These are phyloP conservation scores for Clamator glandarius DNA, from an alignment of 2,797 vertebrate genomes.

Conservation along the genomic window DNA sequence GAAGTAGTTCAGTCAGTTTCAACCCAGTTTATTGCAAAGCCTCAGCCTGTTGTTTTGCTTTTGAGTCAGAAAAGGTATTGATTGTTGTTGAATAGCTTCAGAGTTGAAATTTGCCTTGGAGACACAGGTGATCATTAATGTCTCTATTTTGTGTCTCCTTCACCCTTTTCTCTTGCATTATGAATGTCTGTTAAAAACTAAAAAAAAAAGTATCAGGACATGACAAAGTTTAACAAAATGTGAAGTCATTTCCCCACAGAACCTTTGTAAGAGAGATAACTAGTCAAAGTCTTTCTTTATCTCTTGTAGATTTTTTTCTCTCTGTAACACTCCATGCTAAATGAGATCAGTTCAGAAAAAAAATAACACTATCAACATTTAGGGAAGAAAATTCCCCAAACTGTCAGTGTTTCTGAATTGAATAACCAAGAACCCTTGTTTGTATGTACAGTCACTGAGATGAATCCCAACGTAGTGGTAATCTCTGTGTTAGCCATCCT, in stretches of 20 bases:
- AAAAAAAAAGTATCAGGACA: background rate
- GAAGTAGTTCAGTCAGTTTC: background rate
- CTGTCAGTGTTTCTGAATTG: background rate
- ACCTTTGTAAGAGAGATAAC: background rate
- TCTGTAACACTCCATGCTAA: background rate
- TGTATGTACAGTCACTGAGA: constrained; percentile 84
- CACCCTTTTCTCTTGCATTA: background rate
- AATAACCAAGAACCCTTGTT: constrained; percentile 8
- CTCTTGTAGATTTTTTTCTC: background rate
- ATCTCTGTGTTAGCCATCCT: constrained; percentile 92
- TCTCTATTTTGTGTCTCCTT: background rate
- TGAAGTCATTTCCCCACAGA: background rate
- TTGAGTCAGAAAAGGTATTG: background rate
- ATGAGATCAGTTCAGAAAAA: background rate
- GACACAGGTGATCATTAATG: background rate
- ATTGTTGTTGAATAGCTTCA: background rate
- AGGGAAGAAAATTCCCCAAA: background rate
- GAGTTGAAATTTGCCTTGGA: background rate
- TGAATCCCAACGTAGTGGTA: constrained; percentile 93
- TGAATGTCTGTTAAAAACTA: background rate
- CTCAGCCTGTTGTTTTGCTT: background rate
- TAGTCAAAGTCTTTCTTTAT: background rate
- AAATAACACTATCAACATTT: background rate
- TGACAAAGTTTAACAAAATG: background rate
- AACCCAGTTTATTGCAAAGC: background rate